phyloP scores from a whole-genome alignment of 2,888 invertebrate species.

The Hemithea aestivaria region DNA sequence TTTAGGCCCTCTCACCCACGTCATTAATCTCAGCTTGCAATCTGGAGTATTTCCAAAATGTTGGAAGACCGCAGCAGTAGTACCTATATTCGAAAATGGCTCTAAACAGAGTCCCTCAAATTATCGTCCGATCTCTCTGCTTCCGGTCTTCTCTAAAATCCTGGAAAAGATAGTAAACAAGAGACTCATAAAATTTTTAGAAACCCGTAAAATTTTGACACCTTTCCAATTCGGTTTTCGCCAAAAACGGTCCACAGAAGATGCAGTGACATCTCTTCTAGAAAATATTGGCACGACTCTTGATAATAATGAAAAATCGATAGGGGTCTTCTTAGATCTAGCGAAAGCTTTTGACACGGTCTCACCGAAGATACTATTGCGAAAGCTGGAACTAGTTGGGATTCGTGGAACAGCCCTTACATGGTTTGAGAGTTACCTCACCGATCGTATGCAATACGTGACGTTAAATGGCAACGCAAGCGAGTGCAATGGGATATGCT shows the following conservation, averaged over 20 bases:
- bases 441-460: background rate
- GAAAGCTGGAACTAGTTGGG: background rate
- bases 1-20: background rate
- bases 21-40: background rate
- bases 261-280: background rate
- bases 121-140: background rate
- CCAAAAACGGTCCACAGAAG: background rate
- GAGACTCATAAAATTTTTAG: background rate
- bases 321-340: background rate
- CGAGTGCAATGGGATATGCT: background rate
- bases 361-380: background rate
- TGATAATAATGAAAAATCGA: background rate
- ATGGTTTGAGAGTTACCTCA: constrained; percentile 2
- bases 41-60: background rate
- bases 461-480: background rate
- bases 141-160: background rate
- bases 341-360: background rate
- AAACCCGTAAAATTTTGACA: background rate
- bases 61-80: background rate
- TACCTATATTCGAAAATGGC: background rate
- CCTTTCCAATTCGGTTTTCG: background rate
- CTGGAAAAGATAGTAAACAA: background rate
- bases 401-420: background rate
- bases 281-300: background rate
- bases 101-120: background rate